Conservation (phyloP, 2,797 vertebrate genomes). For the Paratrypauchen microcephalus region DNA sequence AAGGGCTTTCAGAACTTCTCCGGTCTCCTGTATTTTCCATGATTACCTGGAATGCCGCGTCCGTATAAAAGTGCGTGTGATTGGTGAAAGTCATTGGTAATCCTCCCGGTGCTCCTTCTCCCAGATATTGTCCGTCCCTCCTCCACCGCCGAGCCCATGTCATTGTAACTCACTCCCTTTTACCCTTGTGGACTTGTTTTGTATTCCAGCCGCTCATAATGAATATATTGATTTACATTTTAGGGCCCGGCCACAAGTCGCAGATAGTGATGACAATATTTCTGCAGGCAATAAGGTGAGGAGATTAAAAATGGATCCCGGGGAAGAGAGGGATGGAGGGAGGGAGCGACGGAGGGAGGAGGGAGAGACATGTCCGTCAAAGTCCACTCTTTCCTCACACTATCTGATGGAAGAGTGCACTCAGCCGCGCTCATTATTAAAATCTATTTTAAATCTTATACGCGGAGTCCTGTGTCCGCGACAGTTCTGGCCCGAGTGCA, state of each 20-base stretch:
- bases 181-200: conserved; percentile 60
- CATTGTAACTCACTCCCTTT: conserved; percentile 51
- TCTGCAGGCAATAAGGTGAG: conserved; percentile 67
- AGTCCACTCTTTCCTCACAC: conserved; percentile 30
- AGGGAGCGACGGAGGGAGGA: conserved; percentile 29
- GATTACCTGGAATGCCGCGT: background rate
- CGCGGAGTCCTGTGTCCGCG: too few species aligned
- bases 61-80: background rate
- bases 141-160: conserved; percentile 30
- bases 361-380: conserved; percentile 29
- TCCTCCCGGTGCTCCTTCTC: background rate
- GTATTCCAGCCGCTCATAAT: conserved; percentile 67
- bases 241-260: conserved; percentile 53
- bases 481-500: background rate
- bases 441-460: conserved; percentile 5
- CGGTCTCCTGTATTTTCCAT: too few species aligned
- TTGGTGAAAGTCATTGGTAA: conserved; percentile 7
- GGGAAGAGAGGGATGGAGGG: conserved; percentile 28
- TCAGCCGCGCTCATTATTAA: conserved; percentile 14
- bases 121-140: conserved; percentile 24
- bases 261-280: conserved; percentile 67
- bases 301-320: conserved; percentile 65
- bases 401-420: conserved; percentile 24
- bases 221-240: conserved; percentile 75
- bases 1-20: too few species aligned